These are phyloP conservation scores for Schizopygopsis malacanthus DNA, from an alignment of 2,797 vertebrate genomes.

Conservation along the genomic window DNA sequence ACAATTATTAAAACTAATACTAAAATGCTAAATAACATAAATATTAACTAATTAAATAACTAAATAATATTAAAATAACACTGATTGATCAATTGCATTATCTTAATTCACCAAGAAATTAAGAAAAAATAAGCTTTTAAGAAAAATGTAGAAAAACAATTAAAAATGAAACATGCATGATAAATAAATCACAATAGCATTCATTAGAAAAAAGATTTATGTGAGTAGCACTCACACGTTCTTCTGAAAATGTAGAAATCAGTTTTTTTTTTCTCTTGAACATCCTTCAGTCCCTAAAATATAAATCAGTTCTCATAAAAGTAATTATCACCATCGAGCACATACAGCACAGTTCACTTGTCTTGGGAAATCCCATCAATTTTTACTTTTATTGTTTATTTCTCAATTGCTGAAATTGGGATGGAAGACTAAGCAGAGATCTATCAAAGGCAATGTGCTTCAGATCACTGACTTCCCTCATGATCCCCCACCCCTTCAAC, in stretches of 20 bases:
- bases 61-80: neutral
- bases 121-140: neutral
- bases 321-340: neutral
- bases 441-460: conserved; percentile 36
- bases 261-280: neutral
- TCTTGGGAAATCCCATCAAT: neutral
- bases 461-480: conserved; percentile 63
- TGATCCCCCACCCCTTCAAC: conserved; percentile 45
- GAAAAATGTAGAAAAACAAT: neutral
- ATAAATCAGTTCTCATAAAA: neutral
- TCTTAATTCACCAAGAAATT: neutral
- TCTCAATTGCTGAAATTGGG: conserved; percentile 13
- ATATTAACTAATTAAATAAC: neutral
- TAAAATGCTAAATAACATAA: neutral
- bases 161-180: neutral
- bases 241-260: neutral
- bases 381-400: neutral
- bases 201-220: neutral
- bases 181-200: neutral
- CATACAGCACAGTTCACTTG: neutral
- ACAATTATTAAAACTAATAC: neutral
- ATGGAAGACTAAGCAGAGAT: neutral
- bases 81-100: neutral
- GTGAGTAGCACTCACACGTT: neutral
- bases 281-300: neutral